A percentile compares a stretch with the other conserved stretches of the same genome.
phyloP scores from a whole-genome alignment of 1,140 invertebrate genomes.

The Lepidurus apus region DNA sequence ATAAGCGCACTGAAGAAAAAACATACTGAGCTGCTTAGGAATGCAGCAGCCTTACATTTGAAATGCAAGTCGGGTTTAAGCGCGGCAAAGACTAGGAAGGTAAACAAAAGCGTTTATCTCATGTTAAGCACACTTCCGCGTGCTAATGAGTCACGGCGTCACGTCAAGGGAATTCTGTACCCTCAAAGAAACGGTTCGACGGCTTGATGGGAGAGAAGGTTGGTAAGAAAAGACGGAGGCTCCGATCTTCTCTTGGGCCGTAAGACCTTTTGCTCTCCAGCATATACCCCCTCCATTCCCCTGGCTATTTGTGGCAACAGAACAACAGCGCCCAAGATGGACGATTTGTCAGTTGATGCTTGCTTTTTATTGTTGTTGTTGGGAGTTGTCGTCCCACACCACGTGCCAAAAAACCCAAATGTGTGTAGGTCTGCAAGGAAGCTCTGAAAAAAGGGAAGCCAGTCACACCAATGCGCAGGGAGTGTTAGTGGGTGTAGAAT shows the following conservation, averaged over 20 bases:
- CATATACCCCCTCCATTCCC: neutral
- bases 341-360: slow-evolving; percentile 12
- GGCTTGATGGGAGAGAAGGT: neutral
- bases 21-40: too few relatives aligned
- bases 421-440: slow-evolving; percentile 9
- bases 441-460: neutral
- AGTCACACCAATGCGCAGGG: slow-evolving; percentile 4
- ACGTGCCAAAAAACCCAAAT: neutral
- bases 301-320: slow-evolving; percentile 2
- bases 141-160: slow-evolving; percentile 14
- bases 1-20: too few relatives aligned
- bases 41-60: too few relatives aligned
- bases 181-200: neutral
- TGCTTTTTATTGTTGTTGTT: slow-evolving; percentile 16
- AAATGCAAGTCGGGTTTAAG: neutral
- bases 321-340: neutral
- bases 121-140: slow-evolving; percentile 18
- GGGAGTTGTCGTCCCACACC: neutral
- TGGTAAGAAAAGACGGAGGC: neutral
- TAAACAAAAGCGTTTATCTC: slow-evolving; percentile 19
- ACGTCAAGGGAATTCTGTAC: slow-evolving; percentile 11
- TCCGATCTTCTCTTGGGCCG: too few relatives aligned
- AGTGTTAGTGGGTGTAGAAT: neutral
- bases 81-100: neutral
- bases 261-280: neutral